Percentiles rank a stretch among this genome's conserved stretches.
Conservation (phyloP, 2,113 vertebrate species). For the Aleadryas rufinucha region DNA sequence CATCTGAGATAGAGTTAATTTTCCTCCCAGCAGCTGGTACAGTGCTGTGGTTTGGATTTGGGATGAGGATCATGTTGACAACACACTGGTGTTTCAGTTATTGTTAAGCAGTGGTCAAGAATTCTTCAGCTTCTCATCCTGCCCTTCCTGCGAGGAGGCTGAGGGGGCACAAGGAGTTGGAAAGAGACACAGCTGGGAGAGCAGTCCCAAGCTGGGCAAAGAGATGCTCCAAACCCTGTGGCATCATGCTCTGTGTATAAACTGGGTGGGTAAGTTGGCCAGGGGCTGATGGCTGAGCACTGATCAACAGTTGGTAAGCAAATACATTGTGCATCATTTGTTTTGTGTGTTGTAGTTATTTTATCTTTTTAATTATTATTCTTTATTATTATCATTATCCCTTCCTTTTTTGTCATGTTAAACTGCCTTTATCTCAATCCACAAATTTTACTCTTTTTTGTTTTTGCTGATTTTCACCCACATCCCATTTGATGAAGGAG, state of each 20-base stretch:
- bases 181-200: neutral
- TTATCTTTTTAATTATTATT: neutral
- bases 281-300: neutral
- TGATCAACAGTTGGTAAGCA: neutral
- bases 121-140: neutral
- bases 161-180: neutral
- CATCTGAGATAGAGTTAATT: neutral
- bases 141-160: neutral
- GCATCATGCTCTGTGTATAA: neutral
- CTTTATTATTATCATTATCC: neutral
- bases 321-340: neutral
- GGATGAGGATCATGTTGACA: neutral
- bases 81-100: neutral
- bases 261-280: neutral
- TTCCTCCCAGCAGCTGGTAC: neutral
- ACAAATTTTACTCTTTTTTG: too few relatives aligned
- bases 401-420: neutral
- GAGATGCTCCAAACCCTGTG: neutral
- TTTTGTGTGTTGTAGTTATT: neutral
- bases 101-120: neutral
- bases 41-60: neutral
- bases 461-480: neutral
- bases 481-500: neutral
- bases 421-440: neutral
- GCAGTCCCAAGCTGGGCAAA: neutral